These are phyloP conservation scores for Chaunax sp. DNA, from an alignment of 2,797 vertebrate genomes.

Conservation along the genomic window DNA sequence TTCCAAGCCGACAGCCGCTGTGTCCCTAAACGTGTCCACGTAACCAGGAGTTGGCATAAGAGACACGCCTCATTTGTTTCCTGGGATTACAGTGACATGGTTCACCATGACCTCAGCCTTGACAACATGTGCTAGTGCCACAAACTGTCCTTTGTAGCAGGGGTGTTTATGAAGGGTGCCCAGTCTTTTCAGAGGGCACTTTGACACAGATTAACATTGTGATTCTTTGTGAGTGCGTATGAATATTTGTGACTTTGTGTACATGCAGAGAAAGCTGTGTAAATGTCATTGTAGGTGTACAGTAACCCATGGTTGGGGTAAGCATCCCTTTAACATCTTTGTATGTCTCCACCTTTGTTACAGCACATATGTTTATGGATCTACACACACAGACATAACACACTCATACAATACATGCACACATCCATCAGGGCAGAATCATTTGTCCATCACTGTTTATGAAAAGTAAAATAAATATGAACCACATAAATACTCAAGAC, in stretches of 20 bases:
- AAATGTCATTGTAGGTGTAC: slow-evolving; percentile 66
- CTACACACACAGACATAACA: slow-evolving; percentile 5
- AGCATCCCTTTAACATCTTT: slow-evolving; percentile 37
- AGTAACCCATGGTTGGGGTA: slow-evolving; percentile 28
- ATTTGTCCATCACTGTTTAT: slow-evolving; percentile 10
- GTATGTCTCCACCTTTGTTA: no score
- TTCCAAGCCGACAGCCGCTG: slow-evolving; percentile 38
- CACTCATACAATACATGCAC: not conserved
- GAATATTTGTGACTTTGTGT: slow-evolving; percentile 26
- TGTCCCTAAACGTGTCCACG: slow-evolving; percentile 57
- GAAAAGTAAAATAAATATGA: not conserved
- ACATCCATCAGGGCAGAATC: not conserved
- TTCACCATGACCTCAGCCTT: slow-evolving; percentile 81
- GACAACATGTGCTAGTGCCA: slow-evolving; percentile 66
- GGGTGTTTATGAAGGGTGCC: slow-evolving; percentile 68
- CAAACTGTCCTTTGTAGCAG: slow-evolving; percentile 63
- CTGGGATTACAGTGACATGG: slow-evolving; percentile 75
- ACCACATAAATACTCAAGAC: no score
- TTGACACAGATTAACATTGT: slow-evolving; percentile 73
- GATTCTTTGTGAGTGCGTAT: slow-evolving; percentile 40
- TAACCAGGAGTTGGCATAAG: slow-evolving; percentile 76
- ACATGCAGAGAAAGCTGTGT: slow-evolving; percentile 42
- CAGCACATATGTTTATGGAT: no score
- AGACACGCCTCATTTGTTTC: slow-evolving; percentile 78
- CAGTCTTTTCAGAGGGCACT: slow-evolving; percentile 70